phyloP scores from a whole-genome alignment of 1,140 invertebrate genomes.

The Lepidurus apus region DNA sequence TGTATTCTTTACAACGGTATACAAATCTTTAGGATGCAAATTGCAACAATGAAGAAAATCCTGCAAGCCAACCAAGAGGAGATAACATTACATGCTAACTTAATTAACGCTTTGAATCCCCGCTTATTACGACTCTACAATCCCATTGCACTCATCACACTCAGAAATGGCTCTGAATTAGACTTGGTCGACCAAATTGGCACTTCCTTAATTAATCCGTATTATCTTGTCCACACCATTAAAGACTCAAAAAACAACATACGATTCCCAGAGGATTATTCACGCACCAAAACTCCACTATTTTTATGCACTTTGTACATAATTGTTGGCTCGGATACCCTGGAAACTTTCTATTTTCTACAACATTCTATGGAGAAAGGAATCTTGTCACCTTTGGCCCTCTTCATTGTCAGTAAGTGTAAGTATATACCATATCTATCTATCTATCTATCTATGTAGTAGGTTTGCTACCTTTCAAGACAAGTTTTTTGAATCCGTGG shows the following conservation, averaged over 20 bases:
- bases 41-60: neutral
- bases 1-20: neutral
- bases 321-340: neutral
- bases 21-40: neutral
- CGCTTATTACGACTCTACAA: neutral
- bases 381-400: neutral
- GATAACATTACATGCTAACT: neutral
- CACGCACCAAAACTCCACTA: neutral
- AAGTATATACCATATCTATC: neutral
- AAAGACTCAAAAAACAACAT: neutral
- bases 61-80: neutral
- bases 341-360: neutral
- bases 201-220: neutral
- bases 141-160: neutral
- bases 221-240: neutral
- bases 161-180: neutral
- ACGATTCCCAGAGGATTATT: no score
- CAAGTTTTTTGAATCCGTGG: neutral
- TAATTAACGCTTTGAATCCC: neutral
- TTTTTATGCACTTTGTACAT: neutral
- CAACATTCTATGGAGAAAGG: neutral
- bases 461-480: neutral
- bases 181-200: neutral
- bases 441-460: neutral
- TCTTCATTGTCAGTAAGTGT: neutral